These are phyloP conservation scores for Zaprionus bogoriensis DNA, from an alignment of 2,888 invertebrate species.

Conservation along the genomic window DNA sequence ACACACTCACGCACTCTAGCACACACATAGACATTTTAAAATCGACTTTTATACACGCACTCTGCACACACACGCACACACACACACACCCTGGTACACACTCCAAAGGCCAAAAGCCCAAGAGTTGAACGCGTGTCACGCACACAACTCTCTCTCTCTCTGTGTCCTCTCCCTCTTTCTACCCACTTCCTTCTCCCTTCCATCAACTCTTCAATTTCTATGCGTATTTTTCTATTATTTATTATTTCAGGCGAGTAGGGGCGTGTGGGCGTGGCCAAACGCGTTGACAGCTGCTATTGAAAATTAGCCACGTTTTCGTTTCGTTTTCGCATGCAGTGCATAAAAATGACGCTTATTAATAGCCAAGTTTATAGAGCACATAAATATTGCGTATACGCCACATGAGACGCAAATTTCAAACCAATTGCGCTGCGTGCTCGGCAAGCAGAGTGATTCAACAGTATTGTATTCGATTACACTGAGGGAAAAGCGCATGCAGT, in stretches of 20 bases:
- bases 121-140: conserved; percentile 59
- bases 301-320: conserved; percentile 70
- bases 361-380: conserved; percentile 19
- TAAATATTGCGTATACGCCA: conserved; percentile 42
- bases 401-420: neutral
- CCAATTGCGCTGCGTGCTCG: neutral
- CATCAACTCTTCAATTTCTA: conserved; percentile 60
- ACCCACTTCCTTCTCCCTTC: conserved; percentile 10
- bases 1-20: conserved; percentile 8
- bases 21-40: conserved; percentile 44
- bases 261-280: neutral
- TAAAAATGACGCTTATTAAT: conserved; percentile 28
- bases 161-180: neutral
- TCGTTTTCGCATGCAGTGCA: conserved; percentile 28
- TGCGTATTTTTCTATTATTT: conserved; percentile 77
- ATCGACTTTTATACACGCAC: conserved; percentile 37
- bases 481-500: no score
- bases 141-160: conserved; percentile 33
- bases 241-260: conserved; percentile 43
- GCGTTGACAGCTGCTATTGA: conserved; percentile 66
- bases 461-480: no score
- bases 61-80: conserved; percentile 2
- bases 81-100: neutral
- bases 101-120: conserved; percentile 40
- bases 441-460: neutral